Base-by-base conservation (phyloP, 1,140 invertebrate genomes). In the Probaryconus sp. region DNA sequence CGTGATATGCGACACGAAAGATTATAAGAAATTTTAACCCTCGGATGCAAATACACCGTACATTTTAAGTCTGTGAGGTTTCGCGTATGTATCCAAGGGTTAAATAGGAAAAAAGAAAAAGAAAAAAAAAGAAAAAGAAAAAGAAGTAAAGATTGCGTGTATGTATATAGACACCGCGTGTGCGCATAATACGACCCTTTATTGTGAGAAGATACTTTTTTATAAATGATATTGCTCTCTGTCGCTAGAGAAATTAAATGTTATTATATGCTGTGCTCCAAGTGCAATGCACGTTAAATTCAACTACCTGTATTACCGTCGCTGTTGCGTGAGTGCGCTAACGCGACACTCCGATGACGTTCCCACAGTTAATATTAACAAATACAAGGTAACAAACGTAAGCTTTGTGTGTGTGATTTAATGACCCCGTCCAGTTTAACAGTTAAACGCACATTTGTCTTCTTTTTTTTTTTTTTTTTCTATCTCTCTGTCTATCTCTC, bases 271-370 rank as follows among this genome's bases (percentile, higher is more conserved):
- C 72, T 79, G 81, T 83, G 79, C 83, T 84, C 80, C 79, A 79
- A 79, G 85, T 85, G 83, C 83, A 77, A 86, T 78, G 83, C 84
- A 85, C 83, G 63, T 80, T 78, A 83, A 82, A 83, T 83, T 80
- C 74, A 76, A 83, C 75, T 84, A 84, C 79, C 80, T 85, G 82
- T 86, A 84, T 85, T 84, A 80, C 75, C 80, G 80, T 84, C 78
- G 77, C 81, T 77, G 79, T 82, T 77, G 70, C 72, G 68, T 58
- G 76, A 68, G 73, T 56, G 70, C 42, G 55, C 68, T 61, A 71
- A 69, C 70, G 78, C 63, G 72, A 75, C 65, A 79, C 73, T 78
- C 75, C 37, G 76, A 71, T 64, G 71, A 78, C 76, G 72, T 78
- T 74, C 70, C 67, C 71, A 75, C 68, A 79, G 78, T 79, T 83